Percentiles rank a stretch among this genome's conserved stretches.
phyloP scores from a whole-genome alignment of 2,113 vertebrate genomes.

The Eptesicus fuscus region DNA sequence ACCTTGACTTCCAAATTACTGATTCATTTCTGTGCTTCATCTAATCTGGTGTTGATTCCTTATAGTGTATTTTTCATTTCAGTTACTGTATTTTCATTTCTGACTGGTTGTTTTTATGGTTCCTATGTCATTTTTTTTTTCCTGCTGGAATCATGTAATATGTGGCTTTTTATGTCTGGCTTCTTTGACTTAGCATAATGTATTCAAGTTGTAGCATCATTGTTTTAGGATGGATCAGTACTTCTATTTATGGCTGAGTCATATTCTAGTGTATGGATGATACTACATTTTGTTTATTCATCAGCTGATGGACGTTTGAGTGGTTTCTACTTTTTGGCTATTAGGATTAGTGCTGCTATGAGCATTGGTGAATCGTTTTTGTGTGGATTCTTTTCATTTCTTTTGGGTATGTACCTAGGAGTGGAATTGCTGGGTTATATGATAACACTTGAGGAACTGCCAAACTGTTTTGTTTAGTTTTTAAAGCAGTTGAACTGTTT shows the following conservation, averaged over 20 bases:
- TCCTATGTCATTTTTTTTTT: not conserved
- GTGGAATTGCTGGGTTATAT: not conserved
- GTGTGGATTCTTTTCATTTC: not conserved
- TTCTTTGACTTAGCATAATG: slow-evolving; percentile 6
- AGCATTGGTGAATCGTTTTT: not conserved
- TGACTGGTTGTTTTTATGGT: not conserved
- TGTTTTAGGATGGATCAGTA: not conserved
- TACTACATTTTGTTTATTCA: not conserved
- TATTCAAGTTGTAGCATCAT: not conserved
- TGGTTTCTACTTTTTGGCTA: not conserved
- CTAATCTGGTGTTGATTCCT: not conserved
- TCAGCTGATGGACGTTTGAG: not conserved
- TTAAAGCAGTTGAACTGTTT: not conserved
- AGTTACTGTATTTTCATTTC: not conserved
- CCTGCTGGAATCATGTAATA: not conserved
- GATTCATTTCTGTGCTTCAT: not conserved
- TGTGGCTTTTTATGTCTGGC: not conserved
- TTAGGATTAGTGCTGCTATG: not conserved
- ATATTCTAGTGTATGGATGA: not conserved
- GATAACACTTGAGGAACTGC: not conserved
- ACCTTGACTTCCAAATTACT: not conserved
- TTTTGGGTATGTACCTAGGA: not conserved
- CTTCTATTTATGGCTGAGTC: not conserved
- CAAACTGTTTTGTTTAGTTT: not conserved
- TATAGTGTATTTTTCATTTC: not conserved